These are phyloP conservation scores for Heterotis niloticus DNA, from an alignment of 2,113 vertebrate species.

Conservation along the genomic window DNA sequence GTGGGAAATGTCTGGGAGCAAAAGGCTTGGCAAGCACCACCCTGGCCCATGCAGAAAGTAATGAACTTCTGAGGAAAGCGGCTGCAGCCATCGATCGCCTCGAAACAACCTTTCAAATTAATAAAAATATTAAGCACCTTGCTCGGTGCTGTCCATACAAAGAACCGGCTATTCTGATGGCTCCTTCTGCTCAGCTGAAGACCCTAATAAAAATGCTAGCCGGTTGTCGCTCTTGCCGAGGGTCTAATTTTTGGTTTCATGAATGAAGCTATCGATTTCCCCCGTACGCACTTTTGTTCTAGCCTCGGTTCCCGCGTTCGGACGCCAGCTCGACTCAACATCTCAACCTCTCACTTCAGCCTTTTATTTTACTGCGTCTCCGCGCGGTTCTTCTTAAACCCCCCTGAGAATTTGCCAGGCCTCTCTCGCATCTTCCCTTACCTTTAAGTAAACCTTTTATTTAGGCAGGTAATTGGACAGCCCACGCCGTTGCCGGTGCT, in stretches of 20 bases:
- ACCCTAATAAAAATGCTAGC: too few species aligned
- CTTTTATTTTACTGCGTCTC: not conserved
- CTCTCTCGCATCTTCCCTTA: too few species aligned
- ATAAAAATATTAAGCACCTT: too few species aligned
- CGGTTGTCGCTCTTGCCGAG: not conserved
- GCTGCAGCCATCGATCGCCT: not conserved
- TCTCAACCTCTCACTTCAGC: not conserved
- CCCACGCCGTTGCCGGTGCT: slow-evolving; percentile 56
- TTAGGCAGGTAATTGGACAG: slow-evolving; percentile 14
- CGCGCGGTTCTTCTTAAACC: too few species aligned
- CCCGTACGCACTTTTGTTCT: not conserved
- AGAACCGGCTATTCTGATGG: too few species aligned
- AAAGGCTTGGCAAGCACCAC: too few species aligned
- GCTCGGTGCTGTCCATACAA: too few species aligned
- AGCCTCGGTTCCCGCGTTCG: not conserved
- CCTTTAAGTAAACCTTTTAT: slow-evolving; percentile 2
- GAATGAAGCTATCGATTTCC: slow-evolving; percentile 1
- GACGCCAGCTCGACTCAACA: not conserved
- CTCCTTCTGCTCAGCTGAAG: too few species aligned
- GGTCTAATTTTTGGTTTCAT: slow-evolving; percentile 5
- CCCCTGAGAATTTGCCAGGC: too few species aligned
- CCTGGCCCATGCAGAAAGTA: not conserved
- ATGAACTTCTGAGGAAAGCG: not conserved
- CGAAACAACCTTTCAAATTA: not conserved
- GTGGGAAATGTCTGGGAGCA: not conserved